Base-by-base conservation (phyloP, 2,888 invertebrate species). In the Prostheceraeus crozeri region DNA sequence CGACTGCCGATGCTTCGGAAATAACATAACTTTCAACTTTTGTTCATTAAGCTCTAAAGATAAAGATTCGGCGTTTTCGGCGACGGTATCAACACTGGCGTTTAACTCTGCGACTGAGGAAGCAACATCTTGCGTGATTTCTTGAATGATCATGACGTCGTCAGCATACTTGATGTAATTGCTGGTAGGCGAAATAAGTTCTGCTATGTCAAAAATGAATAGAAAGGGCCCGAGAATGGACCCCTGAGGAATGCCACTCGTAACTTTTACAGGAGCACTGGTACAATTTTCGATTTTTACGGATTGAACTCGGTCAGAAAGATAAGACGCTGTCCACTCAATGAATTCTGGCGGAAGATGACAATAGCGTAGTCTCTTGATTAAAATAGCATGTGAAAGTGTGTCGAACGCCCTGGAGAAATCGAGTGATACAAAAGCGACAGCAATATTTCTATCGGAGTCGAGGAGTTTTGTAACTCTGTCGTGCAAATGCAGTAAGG, bases 161-260 rank as follows among this genome's bases (percentile, higher is more conserved):
- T 40, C 40, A n/a, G 40, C 40, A 40, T 40, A 40, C 23, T 40
- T 40, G 19, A 40, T 23, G 40, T 40, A 23, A 40, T 16, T 16
- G 6, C 23, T 23, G 40, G 14, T n/a, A n/a, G n/a, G 40, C 14
- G 14, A 16, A 40, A 40, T 40, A 16, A 40, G 19, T 16, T 40
- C 40, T 40, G 40, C 14, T 16, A 40, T 40, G 19, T 40, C 14
- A 23, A 40, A 16, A 23, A 40, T 40, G 40, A 40, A 40, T 23
- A 40, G 40, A 40, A 40, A 40, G 19, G 40, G 40, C 23, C 40
- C 40, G 19, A 40, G 40, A 23, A 40, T 40, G 40, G 40, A 40
- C 16, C 40, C 40, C 23, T 40, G 40, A 23, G 40, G 40, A 16
- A 40, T 23, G 19, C 40, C 40, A 23, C 40, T 40, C 16, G 40